A percentile compares a stretch with the other conserved stretches of the same genome.
Conservation (phyloP, 2,797 vertebrate genomes). For the Rhodeus uyekii region DNA sequence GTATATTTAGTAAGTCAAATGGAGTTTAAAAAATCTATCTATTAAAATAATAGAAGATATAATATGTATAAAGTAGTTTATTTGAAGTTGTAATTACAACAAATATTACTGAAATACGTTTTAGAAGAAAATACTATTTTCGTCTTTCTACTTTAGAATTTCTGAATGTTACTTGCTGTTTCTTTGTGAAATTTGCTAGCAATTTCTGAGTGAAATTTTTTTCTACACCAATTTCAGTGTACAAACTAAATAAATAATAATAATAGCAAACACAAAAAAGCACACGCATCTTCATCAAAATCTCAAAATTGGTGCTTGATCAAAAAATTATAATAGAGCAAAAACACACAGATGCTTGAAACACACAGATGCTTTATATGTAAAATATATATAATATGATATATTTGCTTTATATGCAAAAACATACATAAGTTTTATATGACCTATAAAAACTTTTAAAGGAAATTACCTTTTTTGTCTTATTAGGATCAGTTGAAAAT, state of each 20-base stretch:
- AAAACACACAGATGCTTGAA: too few relatives aligned
- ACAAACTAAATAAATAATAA: not conserved
- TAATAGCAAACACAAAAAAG: not conserved
- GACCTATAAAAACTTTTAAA: too few relatives aligned
- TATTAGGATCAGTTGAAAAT: too few relatives aligned
- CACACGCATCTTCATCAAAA: not conserved
- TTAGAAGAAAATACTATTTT: not conserved
- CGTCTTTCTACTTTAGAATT: not conserved
- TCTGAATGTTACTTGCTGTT: too few relatives aligned
- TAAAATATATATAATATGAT: too few relatives aligned
- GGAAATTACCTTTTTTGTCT: too few relatives aligned
- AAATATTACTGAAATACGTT: too few relatives aligned
- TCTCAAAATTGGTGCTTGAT: not conserved
- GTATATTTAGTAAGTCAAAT: conserved; percentile 39
- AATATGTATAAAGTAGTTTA: not conserved
- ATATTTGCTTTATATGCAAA: too few relatives aligned
- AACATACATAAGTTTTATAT: too few relatives aligned
- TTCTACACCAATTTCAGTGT: not conserved
- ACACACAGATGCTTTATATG: too few relatives aligned
- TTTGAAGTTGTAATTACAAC: not conserved
- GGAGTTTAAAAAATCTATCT: not conserved
- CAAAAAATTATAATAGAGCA: not conserved
- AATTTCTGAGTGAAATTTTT: not conserved
- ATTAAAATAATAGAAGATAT: not conserved
- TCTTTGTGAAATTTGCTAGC: too few relatives aligned